Conservation (phyloP, 2,113 vertebrate genomes). For the Cichladusa arquata region DNA sequence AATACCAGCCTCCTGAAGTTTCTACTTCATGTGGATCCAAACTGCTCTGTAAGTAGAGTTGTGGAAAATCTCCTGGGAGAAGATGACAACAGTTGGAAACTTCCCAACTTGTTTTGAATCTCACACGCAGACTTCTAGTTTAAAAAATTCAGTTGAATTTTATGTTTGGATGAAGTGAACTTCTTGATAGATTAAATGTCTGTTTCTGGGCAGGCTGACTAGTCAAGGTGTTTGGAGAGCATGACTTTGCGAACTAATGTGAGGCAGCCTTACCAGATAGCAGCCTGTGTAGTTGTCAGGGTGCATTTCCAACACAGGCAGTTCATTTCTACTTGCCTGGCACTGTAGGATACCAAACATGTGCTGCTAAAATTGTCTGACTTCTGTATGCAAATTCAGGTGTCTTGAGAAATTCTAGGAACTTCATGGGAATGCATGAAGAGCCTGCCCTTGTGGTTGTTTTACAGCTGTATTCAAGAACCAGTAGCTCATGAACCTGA, state of each 20-base stretch:
- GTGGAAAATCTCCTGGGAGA: conserved; percentile 4
- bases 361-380: background rate
- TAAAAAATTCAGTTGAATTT: background rate
- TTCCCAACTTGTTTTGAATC: background rate
- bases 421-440: background rate
- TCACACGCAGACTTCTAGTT: background rate
- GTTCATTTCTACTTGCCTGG: background rate
- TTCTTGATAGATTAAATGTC: background rate
- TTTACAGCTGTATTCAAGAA: background rate
- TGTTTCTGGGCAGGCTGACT: background rate
- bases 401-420: background rate
- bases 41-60: background rate
- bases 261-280: background rate
- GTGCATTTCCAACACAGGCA: background rate
- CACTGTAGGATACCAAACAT: background rate
- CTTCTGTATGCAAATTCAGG: background rate
- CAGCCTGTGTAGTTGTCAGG: background rate
- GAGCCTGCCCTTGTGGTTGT: background rate
- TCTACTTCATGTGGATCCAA: background rate
- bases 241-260: background rate
- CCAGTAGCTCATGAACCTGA: background rate
- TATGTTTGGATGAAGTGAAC: background rate
- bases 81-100: background rate
- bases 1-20: background rate
- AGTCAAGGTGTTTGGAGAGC: background rate